A percentile compares a stretch with the other conserved stretches of the same genome.
These are phyloP conservation scores for Acanthacorydalis orientalis DNA, from an alignment of 2,888 invertebrate species.

Conservation along the genomic window DNA sequence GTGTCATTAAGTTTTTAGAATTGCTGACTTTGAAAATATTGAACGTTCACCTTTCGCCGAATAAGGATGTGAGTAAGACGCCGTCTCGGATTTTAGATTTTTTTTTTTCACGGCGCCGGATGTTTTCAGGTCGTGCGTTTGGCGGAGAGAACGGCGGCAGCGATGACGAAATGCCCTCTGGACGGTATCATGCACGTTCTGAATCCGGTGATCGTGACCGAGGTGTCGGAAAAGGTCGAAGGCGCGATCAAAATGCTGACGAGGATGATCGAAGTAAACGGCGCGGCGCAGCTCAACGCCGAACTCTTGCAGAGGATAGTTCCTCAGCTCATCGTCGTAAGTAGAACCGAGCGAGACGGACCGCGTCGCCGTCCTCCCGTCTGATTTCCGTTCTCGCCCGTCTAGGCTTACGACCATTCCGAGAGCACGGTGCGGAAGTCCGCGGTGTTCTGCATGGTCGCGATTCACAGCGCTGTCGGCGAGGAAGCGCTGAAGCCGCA, in stretches of 20 bases:
- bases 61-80: slow-evolving; percentile 44
- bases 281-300: slow-evolving; percentile 49
- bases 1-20: slow-evolving; percentile 81
- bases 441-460: slow-evolving; percentile 94
- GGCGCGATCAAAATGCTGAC: slow-evolving; percentile 86
- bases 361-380: too few relatives aligned
- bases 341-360: slow-evolving; percentile 8
- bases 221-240: slow-evolving; percentile 57
- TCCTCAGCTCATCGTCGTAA: slow-evolving; percentile 74
- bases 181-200: slow-evolving; percentile 50
- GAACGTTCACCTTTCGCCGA: slow-evolving; percentile 60
- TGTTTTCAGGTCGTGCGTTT: slow-evolving; percentile 49
- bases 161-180: slow-evolving; percentile 65
- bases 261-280: slow-evolving; percentile 61
- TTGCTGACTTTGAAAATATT: slow-evolving; percentile 78
- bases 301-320: slow-evolving; percentile 64
- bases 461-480: slow-evolving; percentile 77
- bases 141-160: slow-evolving; percentile 68
- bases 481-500: slow-evolving; percentile 72
- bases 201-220: slow-evolving; percentile 73
- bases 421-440: slow-evolving; percentile 91
- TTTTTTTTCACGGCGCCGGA: background rate
- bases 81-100: too few relatives aligned
- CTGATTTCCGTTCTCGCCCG: too few relatives aligned
- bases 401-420: slow-evolving; percentile 73